phyloP scores from a whole-genome alignment of 2,797 vertebrate species.

The Salarias fasciatus region DNA sequence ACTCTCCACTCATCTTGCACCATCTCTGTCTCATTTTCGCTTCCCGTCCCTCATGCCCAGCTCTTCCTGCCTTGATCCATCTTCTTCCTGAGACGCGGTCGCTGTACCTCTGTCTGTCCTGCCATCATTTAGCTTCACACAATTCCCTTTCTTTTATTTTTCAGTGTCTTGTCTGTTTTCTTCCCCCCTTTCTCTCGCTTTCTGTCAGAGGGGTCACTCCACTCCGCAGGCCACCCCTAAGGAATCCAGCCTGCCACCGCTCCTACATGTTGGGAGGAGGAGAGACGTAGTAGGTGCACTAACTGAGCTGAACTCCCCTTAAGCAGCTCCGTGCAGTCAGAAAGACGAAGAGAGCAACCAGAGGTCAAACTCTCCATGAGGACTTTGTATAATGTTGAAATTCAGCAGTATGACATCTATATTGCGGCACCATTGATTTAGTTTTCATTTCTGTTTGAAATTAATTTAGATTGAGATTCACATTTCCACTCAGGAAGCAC shows the following conservation, averaged over 20 bases:
- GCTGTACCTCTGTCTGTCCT: neutral
- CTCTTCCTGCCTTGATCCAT: constrained; percentile 2
- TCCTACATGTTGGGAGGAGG: constrained; percentile 23
- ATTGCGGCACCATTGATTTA: constrained; percentile 18
- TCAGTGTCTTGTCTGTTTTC: constrained; percentile 4
- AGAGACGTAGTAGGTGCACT: constrained; percentile 34
- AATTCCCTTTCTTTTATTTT: constrained; percentile 16
- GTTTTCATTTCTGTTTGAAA: constrained; percentile 13
- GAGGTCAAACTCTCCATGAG: constrained; percentile 53
- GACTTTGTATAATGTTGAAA: constrained; percentile 11
- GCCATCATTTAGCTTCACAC: constrained; percentile 12
- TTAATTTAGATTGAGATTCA: constrained; percentile 1
- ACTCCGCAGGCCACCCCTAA: constrained; percentile 40
- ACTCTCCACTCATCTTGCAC: constrained; percentile 36
- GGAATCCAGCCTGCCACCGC: constrained; percentile 34
- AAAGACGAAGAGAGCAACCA: constrained; percentile 40
- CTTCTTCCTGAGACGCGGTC: constrained; percentile 21
- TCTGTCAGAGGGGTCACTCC: constrained; percentile 35
- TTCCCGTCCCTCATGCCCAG: constrained; percentile 20
- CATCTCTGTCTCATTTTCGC: constrained; percentile 57
- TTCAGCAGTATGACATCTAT: constrained; percentile 24
- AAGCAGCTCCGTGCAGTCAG: constrained; percentile 43
- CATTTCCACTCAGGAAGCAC: neutral
- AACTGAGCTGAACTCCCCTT: constrained; percentile 16
- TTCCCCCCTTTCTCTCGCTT: neutral